Base-by-base conservation (phyloP, 2,888 invertebrate species). In the Dromius quadrimaculatus region DNA sequence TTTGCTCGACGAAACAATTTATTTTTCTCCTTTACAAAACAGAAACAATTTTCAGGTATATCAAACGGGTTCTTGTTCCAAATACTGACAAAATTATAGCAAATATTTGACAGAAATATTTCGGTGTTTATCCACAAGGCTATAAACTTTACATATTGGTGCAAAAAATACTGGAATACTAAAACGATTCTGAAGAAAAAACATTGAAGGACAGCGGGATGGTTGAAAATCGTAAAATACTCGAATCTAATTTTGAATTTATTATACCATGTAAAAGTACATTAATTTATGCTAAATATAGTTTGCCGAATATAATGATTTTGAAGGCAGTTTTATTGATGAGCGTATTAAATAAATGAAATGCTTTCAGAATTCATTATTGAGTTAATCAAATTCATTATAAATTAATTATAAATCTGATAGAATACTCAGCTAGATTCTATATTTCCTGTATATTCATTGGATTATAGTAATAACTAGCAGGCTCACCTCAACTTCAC, bases 171-270 rank as follows among this genome's bases (percentile, higher is more conserved):
- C 9, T 20, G 9, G 15, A 38, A 61, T 61, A 41, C 61, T 41
- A 38, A 61, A 57, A 61, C 32, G 61, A 38, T 23, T 54, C 47
- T 54, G 38, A 61, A 41, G 11, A 41, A 61, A 61, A 41, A 61
- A 41, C 36, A 5, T 13, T 38, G 61, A 61, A 61, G 61, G 61
- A 41, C 61, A 8, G 1, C 22, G 41, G 23, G 22, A 41, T 32
- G 34, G 20, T 9, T 20, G 11, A 61, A 61, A 61, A 22, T 13
- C 23, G 11, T 47, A 5, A 47, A 32, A 32, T 47, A 47, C 20
- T 50, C 23, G n/a, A 8, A 13, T 13, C 47, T 23, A 23, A 15
- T 11, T 15, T 22, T 36, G n/a, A 61, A 23, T 20, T 38, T 38
- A 41, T 38, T 15, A 1, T 15, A 23, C 23, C 11, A 2, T 36